phyloP scores from a whole-genome alignment of 2,797 vertebrate species.

The Sitta carolinensis region DNA sequence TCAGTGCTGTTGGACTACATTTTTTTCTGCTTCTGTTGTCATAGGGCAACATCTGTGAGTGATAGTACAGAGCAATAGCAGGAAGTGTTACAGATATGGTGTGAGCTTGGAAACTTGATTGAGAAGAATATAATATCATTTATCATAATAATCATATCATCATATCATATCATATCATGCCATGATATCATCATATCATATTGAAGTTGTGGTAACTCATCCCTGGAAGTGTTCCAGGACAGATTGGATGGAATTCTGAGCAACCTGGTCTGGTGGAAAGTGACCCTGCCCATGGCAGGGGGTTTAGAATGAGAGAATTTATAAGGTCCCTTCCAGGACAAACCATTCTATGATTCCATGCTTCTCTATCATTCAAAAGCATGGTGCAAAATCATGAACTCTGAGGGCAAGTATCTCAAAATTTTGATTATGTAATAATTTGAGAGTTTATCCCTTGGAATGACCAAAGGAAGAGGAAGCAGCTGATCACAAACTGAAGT shows the following conservation, averaged over 20 bases:
- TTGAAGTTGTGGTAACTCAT: not conserved
- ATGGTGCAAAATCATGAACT: not conserved
- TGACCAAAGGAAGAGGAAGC: accelerated
- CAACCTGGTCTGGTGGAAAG: not conserved
- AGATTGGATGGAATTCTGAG: not conserved
- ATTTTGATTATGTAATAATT: not conserved
- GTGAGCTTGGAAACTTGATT: not conserved
- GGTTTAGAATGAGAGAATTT: not conserved
- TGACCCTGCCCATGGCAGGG: not conserved
- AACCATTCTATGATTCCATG: not conserved
- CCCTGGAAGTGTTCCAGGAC: not conserved
- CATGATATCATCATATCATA: no score
- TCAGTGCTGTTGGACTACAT: not conserved
- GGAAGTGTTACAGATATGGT: not conserved
- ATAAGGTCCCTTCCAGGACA: not conserved
- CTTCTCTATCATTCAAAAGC: not conserved
- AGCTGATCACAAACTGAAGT: not conserved
- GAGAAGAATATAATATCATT: not conserved
- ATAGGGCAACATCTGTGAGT: not conserved
- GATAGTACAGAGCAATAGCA: not conserved
- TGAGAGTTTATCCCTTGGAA: not conserved
- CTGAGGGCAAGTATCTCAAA: not conserved
- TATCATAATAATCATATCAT: not conserved
- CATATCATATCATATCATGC: not conserved
- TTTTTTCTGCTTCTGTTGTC: not conserved